Percentiles rank a stretch among this genome's conserved stretches.
phyloP scores from a whole-genome alignment of 2,113 vertebrate species.

The Salminus brasiliensis region DNA sequence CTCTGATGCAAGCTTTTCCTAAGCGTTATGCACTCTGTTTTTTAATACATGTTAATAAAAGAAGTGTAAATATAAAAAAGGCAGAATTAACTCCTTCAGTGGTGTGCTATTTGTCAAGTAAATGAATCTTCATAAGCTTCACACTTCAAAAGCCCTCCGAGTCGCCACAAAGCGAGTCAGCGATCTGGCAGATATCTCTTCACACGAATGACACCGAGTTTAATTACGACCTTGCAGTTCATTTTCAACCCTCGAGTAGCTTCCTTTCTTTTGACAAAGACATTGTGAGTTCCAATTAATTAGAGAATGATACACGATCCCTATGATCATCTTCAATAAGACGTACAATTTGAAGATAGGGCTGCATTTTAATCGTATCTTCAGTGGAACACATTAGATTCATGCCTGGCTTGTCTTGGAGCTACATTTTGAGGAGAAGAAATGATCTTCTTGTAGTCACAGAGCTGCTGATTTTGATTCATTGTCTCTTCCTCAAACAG shows the following conservation, averaged over 20 bases:
- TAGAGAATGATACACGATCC: background rate
- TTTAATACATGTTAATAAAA: background rate
- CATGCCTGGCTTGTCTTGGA: background rate
- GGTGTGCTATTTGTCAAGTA: background rate
- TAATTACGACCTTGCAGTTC: conserved; percentile 35
- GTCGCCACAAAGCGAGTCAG: background rate
- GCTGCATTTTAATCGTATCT: background rate
- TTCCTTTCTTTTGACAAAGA: conserved; percentile 17
- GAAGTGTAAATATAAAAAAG: background rate
- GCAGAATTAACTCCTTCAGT: conserved; percentile 1
- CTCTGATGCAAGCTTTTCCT: no score
- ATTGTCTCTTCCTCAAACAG: conserved; percentile 12
- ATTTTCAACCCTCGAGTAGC: background rate
- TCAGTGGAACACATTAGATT: conserved; percentile 2
- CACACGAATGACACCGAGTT: background rate
- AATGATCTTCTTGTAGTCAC: conserved; percentile 3
- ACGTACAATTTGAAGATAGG: background rate
- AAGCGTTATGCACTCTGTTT: background rate
- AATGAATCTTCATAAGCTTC: conserved; percentile 20
- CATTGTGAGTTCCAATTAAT: conserved; percentile 28
- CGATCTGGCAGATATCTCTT: conserved; percentile 5
- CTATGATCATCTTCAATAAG: background rate
- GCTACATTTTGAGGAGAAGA: background rate
- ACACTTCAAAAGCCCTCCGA: conserved; percentile 24
- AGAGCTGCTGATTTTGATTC: background rate